Percentiles rank a stretch among this genome's conserved stretches.
Conservation (phyloP, 1,140 invertebrate genomes). For the Drosophila pectinifera region DNA sequence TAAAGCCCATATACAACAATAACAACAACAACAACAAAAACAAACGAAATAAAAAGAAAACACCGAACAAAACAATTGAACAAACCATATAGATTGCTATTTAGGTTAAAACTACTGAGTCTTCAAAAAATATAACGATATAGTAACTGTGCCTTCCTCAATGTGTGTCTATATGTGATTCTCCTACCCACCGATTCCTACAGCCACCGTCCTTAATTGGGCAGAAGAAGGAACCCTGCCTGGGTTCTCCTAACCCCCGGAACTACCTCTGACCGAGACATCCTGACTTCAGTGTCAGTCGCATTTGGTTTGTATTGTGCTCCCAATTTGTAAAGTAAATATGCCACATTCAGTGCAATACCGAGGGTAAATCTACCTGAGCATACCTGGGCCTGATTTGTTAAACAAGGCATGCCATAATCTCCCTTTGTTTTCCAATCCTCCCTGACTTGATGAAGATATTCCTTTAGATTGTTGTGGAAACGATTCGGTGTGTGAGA, state of each 20-base stretch:
- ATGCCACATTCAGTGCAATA: conserved; percentile 58
- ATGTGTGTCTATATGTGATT: conserved; percentile 48
- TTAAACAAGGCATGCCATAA: conserved; percentile 65
- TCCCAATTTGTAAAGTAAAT: conserved; percentile 62
- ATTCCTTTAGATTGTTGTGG: not conserved
- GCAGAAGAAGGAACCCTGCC: not conserved
- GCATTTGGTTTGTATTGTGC: conserved; percentile 35
- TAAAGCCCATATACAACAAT: conserved; percentile 62
- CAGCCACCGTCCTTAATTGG: not conserved
- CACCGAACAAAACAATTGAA: conserved; percentile 58
- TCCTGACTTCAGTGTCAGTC: conserved; percentile 51
- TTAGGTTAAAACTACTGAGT: conserved; percentile 63
- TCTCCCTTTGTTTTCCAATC: conserved; percentile 45
- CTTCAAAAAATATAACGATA: conserved; percentile 64
- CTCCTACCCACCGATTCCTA: conserved; percentile 2
- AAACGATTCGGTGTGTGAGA: not conserved
- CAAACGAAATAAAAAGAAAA: conserved; percentile 43
- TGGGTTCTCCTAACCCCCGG: conserved; percentile 5
- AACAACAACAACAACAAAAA: conserved; percentile 22
- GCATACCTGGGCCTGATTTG: conserved; percentile 60
- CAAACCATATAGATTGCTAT: conserved; percentile 52
- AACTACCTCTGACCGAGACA: conserved; percentile 10
- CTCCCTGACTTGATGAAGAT: conserved; percentile 12
- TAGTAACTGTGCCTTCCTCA: conserved; percentile 72
- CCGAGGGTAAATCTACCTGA: conserved; percentile 1